Percentiles rank a stretch among this genome's conserved stretches.
These are phyloP conservation scores for Paramisgurnus dabryanus DNA, from an alignment of 2,113 vertebrate species.

Conservation along the genomic window DNA sequence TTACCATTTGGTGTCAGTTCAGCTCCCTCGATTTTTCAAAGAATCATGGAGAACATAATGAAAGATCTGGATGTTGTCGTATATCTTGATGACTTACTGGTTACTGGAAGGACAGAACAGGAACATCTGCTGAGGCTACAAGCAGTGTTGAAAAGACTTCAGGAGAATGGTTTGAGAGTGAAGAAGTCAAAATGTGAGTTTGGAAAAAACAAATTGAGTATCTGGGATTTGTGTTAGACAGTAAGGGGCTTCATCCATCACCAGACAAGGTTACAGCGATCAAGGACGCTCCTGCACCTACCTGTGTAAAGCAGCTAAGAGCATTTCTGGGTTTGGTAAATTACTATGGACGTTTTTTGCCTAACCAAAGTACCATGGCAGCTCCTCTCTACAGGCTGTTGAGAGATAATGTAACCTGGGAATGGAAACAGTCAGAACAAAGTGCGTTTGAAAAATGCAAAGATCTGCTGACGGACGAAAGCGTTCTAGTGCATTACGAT, in stretches of 20 bases:
- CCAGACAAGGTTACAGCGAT: constrained; percentile 20
- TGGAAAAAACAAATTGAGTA: background rate
- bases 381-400: too few species aligned
- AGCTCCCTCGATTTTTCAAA: constrained; percentile 12
- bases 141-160: too few species aligned
- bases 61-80: constrained; percentile 30
- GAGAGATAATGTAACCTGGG: too few species aligned
- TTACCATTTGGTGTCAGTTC: constrained; percentile 18
- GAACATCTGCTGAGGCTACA: constrained; percentile 20
- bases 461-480: too few species aligned
- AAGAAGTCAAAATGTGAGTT: background rate
- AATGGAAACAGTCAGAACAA: too few species aligned
- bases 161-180: too few species aligned
- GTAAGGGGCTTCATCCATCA: constrained; percentile 18
- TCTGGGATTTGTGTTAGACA: constrained; percentile 22
- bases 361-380: too few species aligned
- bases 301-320: constrained; percentile 19
- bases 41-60: constrained; percentile 41
- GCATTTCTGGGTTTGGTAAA: constrained; percentile 36
- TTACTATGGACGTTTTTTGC: too few species aligned
- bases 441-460: too few species aligned
- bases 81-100: constrained; percentile 36
- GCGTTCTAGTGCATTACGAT: too few species aligned
- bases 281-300: constrained; percentile 9
- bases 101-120: constrained; percentile 2